Evolutionary conservation across 35 echinoderm and acorn worm species (phyloP).

Genomic region (Lytechinus variegatus): DNA sequence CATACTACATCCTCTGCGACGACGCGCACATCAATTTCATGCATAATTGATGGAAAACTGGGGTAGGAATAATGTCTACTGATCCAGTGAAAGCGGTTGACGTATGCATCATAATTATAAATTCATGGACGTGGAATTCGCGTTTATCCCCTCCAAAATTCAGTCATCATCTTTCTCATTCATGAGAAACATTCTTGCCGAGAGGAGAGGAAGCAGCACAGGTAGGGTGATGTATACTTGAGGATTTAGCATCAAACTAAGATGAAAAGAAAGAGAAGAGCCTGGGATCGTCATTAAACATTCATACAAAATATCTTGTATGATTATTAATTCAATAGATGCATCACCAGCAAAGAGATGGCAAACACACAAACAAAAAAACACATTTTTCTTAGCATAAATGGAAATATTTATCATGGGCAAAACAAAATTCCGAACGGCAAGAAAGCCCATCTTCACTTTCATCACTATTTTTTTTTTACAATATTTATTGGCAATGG

Average conservation of each 20-base stretch:
- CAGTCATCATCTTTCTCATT: neutral
- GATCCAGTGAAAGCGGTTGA: constrained; percentile 25
- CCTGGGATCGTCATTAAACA: neutral
- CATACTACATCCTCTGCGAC: constrained; percentile 4
- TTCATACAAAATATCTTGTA: constrained; percentile 14
- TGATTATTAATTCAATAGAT: constrained; percentile 7
- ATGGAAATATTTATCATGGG: neutral
- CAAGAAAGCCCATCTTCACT: too few species aligned
- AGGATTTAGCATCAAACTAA: neutral
- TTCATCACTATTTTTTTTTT: too few species aligned
- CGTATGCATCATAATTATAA: constrained; percentile 19
- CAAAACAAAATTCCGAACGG: neutral
- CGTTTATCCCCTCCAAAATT: neutral
- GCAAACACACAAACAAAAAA: neutral
- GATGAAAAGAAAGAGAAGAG: neutral
- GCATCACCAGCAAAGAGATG: neutral
- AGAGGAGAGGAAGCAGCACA: neutral
- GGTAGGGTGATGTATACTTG: neutral
- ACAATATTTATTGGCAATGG: too few species aligned
- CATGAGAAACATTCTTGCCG: neutral
- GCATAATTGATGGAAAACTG: constrained; percentile 47
- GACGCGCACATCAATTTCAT: constrained; percentile 29
- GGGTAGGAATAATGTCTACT: constrained; percentile 37
- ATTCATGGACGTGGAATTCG: constrained; percentile 15
- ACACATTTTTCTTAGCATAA: neutral